Evolutionary conservation across 64 coral and sea anemone genomes (phyloP), one percentile per base, ranked within the genome.

Genomic region (Anthopleura sola): DNA sequence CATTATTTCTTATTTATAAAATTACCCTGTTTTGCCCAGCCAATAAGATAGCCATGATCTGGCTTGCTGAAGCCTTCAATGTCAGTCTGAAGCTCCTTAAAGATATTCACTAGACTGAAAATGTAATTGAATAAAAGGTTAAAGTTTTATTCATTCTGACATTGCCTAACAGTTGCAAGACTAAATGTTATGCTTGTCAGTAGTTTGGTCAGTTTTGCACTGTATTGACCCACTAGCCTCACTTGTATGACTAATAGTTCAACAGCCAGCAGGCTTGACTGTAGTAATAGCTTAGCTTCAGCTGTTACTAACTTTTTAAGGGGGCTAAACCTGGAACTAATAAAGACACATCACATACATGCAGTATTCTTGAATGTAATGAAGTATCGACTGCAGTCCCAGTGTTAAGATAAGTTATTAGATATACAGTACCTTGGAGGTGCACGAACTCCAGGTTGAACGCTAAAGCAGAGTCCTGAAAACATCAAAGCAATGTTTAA

Each of bases 11-110:
- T n/a, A n/a, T n/a, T n/a, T n/a, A n/a, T n/a, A n/a, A n/a, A n/a
- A 53, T 53, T 86, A 98, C 96, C 96, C 85, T 98, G 96, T 50
- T 94, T 94, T 85, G 96, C 96, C 96, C 96, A 98, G 36, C 96
- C 96, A 37, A 84, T 83, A 5, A 98, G 90, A 36, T 98, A 94
- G n/a, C 96, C 96, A 98, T 98, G 96, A 31, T 85, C 93, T 34
- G 96, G 96, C 33, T 50, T 83, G 75, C 75, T 54, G 57, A 98
- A 98, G 31, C 90, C 92, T 16, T 98, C 92, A 82, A 98, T 98
- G 37, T 98, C 96, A 92, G 85, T 94, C 69, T 26, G n/a, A 40
- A 98, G 57, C 37, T 94, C 96, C 80, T 98, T 98, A 62, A 94
- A 98, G 66, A 98, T 98, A 90, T 98, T 98, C 47, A 94, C 96